phyloP scores from a whole-genome alignment of 2,113 vertebrate genomes.

The Leuciscus idus region DNA sequence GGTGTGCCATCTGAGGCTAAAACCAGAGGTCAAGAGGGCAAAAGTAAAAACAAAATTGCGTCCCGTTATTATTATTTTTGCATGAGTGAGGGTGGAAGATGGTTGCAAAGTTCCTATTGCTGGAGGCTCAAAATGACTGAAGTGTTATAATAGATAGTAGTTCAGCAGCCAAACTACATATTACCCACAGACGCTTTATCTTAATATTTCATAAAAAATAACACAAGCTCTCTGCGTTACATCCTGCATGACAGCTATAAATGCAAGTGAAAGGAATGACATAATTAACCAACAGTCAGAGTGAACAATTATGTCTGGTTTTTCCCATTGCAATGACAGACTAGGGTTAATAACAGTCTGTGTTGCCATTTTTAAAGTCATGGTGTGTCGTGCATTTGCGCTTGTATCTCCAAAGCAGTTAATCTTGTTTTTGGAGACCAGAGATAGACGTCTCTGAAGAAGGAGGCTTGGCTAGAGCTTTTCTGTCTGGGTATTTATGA shows the following conservation, averaged over 20 bases:
- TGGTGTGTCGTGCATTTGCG: not conserved
- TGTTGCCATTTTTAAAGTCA: not conserved
- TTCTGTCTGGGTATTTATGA: constrained; percentile 20
- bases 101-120: not conserved
- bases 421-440: constrained; percentile 3
- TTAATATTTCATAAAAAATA: not conserved
- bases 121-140: not conserved
- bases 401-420: not conserved
- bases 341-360: constrained; percentile 28
- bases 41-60: not conserved
- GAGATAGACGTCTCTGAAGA: not conserved
- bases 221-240: not conserved
- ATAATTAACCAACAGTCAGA: constrained; percentile 9
- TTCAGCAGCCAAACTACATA: constrained; percentile 8
- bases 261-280: constrained; percentile 11
- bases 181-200: not conserved
- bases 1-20: not conserved
- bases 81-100: not conserved
- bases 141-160: not conserved
- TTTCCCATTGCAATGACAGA: constrained; percentile 21
- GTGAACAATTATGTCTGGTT: constrained; percentile 7
- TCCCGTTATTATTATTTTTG: not conserved
- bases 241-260: not conserved
- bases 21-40: constrained; percentile 10
- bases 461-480: not conserved